Conservation (phyloP, 1,140 invertebrate species). For the Harpegnathos saltator region DNA sequence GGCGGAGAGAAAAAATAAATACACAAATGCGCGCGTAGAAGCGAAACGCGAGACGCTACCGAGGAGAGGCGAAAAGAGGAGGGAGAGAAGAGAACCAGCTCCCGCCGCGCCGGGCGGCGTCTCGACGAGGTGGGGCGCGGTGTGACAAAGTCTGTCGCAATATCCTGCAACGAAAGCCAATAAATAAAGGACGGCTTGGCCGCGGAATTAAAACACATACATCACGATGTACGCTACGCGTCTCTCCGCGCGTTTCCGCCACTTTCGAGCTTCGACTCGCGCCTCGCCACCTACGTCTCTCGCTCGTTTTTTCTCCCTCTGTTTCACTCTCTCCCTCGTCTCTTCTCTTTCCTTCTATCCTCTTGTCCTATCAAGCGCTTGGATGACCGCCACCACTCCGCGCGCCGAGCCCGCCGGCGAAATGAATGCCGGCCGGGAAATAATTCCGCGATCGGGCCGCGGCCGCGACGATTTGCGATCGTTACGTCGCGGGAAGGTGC, state of each 20-base stretch:
- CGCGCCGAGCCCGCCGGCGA: no score
- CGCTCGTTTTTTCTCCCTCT: not conserved
- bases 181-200: slow-evolving; percentile 77
- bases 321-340: not conserved
- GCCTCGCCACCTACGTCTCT: slow-evolving; percentile 17
- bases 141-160: slow-evolving; percentile 76
- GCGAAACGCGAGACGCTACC: slow-evolving; percentile 8
- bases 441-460: slow-evolving; percentile 64
- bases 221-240: slow-evolving; percentile 71
- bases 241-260: slow-evolving; percentile 59
- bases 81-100: not conserved
- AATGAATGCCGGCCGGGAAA: slow-evolving; percentile 61
- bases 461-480: slow-evolving; percentile 10
- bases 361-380: not conserved
- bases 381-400: slow-evolving; percentile 18
- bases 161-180: slow-evolving; percentile 79
- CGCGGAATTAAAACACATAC: slow-evolving; percentile 80
- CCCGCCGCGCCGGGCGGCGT: no score
- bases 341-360: not conserved
- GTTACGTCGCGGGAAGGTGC: slow-evolving; percentile 47
- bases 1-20: slow-evolving; percentile 3
- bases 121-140: not conserved
- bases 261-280: slow-evolving; percentile 40
- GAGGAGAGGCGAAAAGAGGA: slow-evolving; percentile 14
- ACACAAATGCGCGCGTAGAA: not conserved